A percentile compares a stretch with the other conserved stretches of the same genome.
Conservation (phyloP, 1,140 invertebrate genomes). For the Aphidius ervi region DNA sequence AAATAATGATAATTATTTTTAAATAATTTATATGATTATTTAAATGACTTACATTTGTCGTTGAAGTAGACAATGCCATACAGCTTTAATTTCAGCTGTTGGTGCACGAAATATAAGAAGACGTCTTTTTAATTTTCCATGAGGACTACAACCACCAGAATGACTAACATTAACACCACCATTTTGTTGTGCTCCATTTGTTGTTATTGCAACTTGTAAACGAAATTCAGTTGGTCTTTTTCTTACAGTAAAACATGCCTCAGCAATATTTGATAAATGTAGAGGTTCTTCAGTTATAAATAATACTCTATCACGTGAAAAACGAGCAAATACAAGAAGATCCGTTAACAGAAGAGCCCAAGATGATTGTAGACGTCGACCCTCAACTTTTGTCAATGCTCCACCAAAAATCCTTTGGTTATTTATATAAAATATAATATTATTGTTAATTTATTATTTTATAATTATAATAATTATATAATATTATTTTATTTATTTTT, state of each 20-base stretch:
- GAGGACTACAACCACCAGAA: conserved; percentile 47
- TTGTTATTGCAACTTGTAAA: conserved; percentile 38
- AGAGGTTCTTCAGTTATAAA: conserved; percentile 84
- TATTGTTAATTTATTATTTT: background rate
- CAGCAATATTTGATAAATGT: conserved; percentile 68
- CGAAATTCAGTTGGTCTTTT: conserved; percentile 62
- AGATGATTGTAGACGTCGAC: conserved; percentile 67
- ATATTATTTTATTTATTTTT: background rate
- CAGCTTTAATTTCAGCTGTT: conserved; percentile 76
- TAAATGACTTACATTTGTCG: conserved; percentile 71
- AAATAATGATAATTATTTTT: background rate
- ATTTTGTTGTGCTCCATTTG: conserved; percentile 31
- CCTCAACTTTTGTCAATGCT: conserved; percentile 75
- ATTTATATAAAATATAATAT: too few relatives aligned
- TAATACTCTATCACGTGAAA: conserved; percentile 76
- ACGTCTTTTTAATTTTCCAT: conserved; percentile 55
- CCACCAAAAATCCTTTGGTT: conserved; percentile 68
- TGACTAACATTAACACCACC: conserved; percentile 25
- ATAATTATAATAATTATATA: background rate
- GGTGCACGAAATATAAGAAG: conserved; percentile 72
- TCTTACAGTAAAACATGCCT: conserved; percentile 77
- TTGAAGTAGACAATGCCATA: conserved; percentile 84
- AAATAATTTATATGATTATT: too few relatives aligned
- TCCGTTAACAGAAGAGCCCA: conserved; percentile 82
- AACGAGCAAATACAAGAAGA: conserved; percentile 77